Evolutionary conservation across 2,888 invertebrate genomes (phyloP).

Genomic region (Drosophila diplacantha): DNA sequence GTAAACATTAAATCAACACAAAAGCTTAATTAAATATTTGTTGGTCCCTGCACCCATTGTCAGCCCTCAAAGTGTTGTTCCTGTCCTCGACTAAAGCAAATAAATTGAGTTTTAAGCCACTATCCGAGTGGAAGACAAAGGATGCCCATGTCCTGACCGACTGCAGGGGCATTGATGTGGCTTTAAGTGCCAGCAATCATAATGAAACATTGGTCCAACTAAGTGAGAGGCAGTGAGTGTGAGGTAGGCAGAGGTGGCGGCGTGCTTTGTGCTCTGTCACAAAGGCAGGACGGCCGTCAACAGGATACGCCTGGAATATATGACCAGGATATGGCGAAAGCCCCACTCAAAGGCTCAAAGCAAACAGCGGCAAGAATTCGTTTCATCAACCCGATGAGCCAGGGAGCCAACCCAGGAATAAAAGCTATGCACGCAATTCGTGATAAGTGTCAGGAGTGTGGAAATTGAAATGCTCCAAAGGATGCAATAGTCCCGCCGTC

Average conservation of each 20-base stretch:
- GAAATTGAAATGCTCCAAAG: constrained; percentile 56
- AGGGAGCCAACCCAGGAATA: constrained; percentile 8
- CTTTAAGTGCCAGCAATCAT: constrained; percentile 63
- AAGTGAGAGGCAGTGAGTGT: neutral
- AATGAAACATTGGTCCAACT: constrained; percentile 58
- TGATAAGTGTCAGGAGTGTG: constrained; percentile 42
- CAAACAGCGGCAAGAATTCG: constrained; percentile 44
- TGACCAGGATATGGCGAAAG: constrained; percentile 42
- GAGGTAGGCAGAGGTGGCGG: constrained; percentile 7
- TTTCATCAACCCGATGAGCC: constrained; percentile 50
- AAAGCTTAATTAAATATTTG: constrained; percentile 43
- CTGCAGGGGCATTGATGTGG: constrained; percentile 52
- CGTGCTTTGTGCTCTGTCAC: constrained; percentile 25
- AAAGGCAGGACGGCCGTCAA: constrained; percentile 31
- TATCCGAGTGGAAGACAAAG: constrained; percentile 40
- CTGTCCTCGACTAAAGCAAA: constrained; percentile 44
- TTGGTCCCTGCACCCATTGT: constrained; percentile 9
- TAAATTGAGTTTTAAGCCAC: constrained; percentile 64
- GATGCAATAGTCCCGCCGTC: constrained; percentile 50
- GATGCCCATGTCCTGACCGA: constrained; percentile 10
- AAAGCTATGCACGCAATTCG: constrained; percentile 38
- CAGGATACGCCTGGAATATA: constrained; percentile 30
- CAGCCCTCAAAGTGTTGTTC: constrained; percentile 45
- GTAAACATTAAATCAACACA: constrained; percentile 12
- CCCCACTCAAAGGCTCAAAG: constrained; percentile 50